phyloP scores from a whole-genome alignment of 2,797 vertebrate species.

The Sparidentex hasta region DNA sequence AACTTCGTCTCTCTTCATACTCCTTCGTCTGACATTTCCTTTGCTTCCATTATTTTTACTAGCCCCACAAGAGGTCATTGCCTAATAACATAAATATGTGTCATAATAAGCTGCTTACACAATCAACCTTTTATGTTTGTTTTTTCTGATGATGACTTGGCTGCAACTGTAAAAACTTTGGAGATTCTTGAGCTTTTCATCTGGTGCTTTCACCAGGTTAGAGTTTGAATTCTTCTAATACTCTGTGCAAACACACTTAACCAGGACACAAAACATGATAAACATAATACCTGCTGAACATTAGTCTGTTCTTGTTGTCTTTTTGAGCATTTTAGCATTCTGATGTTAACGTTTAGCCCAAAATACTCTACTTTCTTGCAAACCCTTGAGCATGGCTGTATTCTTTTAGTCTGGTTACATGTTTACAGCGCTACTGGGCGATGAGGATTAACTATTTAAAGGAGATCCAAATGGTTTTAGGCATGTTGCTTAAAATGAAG shows the following conservation, averaged over 20 bases:
- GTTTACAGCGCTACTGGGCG: neutral
- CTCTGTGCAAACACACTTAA: neutral
- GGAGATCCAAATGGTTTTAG: neutral
- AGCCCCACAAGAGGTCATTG: too few species aligned
- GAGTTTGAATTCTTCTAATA: neutral
- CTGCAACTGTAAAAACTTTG: too few species aligned
- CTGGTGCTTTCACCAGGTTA: neutral
- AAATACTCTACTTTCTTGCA: neutral
- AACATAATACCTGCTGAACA: neutral
- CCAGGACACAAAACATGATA: neutral
- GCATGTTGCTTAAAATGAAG: neutral
- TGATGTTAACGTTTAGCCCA: neutral
- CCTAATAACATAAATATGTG: too few species aligned
- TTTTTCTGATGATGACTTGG: too few species aligned
- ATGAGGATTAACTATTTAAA: slow-evolving; percentile 35
- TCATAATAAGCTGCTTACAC: too few species aligned
- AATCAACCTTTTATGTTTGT: too few species aligned
- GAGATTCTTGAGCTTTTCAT: neutral
- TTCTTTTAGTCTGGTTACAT: neutral
- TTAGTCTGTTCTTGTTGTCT: neutral
- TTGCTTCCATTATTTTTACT: too few species aligned
- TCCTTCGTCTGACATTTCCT: too few species aligned
- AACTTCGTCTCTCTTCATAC: too few species aligned
- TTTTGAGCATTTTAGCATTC: neutral
- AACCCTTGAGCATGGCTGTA: neutral